Percentiles rank a stretch among this genome's conserved stretches.
These are phyloP conservation scores for Montipora cactus DNA, from an alignment of 64 coral and sea anemone species.

Conservation along the genomic window DNA sequence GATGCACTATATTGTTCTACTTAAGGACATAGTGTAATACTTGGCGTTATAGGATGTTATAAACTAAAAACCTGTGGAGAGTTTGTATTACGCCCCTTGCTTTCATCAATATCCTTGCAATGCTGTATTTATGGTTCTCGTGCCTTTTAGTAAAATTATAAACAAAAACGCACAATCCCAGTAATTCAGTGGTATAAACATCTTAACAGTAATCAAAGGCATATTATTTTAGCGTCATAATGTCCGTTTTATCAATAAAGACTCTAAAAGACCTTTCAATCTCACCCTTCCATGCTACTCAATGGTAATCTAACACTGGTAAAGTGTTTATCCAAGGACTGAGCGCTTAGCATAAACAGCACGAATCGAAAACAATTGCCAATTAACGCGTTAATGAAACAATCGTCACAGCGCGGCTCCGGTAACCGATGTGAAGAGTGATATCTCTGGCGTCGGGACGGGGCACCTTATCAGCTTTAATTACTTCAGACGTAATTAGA, in stretches of 20 bases:
- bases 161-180: background rate
- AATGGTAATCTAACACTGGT: slow-evolving; percentile 40
- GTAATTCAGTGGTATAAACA: background rate
- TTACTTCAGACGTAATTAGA: slow-evolving; percentile 92
- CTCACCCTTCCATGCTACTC: slow-evolving; percentile 44
- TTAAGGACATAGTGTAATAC: background rate
- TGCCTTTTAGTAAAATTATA: background rate
- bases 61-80: background rate
- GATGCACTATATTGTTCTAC: slow-evolving; percentile 28
- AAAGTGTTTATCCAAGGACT: slow-evolving; percentile 46
- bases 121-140: slow-evolving; percentile 9
- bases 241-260: slow-evolving; percentile 4
- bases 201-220: background rate
- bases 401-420: slow-evolving; percentile 55
- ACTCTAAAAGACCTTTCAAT: slow-evolving; percentile 54
- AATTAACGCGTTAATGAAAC: slow-evolving; percentile 46
- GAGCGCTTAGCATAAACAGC: slow-evolving; percentile 78
- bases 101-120: slow-evolving; percentile 30
- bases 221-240: background rate
- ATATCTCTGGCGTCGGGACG: slow-evolving; percentile 73
- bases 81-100: background rate
- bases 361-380: slow-evolving; percentile 65
- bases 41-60: background rate
- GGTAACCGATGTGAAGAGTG: slow-evolving; percentile 61
- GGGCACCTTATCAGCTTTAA: slow-evolving; percentile 81